Evolutionary conservation across 2,888 invertebrate genomes (phyloP).

Genomic region (Nemotelus nigrinus): DNA sequence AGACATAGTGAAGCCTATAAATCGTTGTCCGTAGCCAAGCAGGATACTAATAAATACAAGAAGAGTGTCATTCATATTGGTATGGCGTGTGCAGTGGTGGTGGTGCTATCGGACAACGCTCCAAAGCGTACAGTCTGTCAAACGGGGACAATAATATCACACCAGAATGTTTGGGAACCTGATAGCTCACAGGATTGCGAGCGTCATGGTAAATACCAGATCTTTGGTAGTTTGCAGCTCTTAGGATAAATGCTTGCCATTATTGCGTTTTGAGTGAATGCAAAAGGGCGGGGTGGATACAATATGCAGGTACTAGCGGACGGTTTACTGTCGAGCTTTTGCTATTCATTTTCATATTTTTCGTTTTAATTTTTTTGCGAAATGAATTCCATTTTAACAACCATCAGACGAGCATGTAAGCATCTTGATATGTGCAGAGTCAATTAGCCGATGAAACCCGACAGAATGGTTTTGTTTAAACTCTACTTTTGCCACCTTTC

Average conservation of each 20-base stretch:
- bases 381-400: conserved; percentile 12
- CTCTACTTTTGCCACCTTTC: background rate
- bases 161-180: background rate
- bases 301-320: background rate
- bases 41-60: background rate
- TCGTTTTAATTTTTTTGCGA: background rate
- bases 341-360: background rate
- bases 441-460: background rate
- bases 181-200: conserved; percentile 17
- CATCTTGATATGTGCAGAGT: background rate
- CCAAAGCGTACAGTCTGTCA: background rate
- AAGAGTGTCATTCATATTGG: conserved; percentile 9
- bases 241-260: conserved; percentile 28
- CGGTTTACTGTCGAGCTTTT: background rate
- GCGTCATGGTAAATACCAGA: background rate
- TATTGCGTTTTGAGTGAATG: background rate
- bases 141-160: background rate
- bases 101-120: background rate
- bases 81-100: background rate
- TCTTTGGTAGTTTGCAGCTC: conserved; percentile 36
- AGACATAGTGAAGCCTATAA: conserved; percentile 27
- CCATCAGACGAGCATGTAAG: background rate
- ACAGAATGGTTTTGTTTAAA: background rate
- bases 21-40: background rate
- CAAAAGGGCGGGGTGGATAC: background rate